Evolutionary conservation across 2,888 invertebrate species (phyloP).

Genomic region (Stenodera caucasica): DNA sequence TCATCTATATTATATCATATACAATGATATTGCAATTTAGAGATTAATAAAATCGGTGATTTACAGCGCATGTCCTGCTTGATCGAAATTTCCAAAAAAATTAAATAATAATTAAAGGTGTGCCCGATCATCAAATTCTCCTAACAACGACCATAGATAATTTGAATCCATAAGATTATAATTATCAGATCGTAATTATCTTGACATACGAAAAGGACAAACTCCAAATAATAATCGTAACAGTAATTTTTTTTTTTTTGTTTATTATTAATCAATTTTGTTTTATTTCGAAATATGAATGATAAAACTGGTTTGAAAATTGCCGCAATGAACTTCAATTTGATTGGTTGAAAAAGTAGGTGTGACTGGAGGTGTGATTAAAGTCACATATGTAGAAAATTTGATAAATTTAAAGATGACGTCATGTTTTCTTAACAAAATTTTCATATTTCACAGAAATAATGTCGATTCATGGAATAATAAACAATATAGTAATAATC

Average conservation of each 20-base stretch:
- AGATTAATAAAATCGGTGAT: no score
- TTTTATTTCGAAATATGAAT: no score
- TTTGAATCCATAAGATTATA: neutral
- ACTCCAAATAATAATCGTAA: neutral
- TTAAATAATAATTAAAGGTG: neutral
- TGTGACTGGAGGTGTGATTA: slow-evolving; percentile 7
- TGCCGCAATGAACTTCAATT: neutral
- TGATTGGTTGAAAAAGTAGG: slow-evolving; percentile 3
- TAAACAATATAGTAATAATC: neutral
- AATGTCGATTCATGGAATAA: no score
- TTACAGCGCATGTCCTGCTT: neutral
- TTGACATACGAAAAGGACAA: neutral
- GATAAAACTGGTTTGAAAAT: no score
- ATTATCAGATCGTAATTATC: neutral
- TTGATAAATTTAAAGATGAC: neutral
- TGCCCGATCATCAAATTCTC: neutral
- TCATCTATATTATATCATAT: neutral
- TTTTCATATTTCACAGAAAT: no score
- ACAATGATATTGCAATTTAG: no score
- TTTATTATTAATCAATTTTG: no score
- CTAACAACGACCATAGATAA: neutral
- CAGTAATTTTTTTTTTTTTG: neutral
- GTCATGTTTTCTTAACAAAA: neutral
- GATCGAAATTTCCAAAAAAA: neutral
- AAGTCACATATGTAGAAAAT: neutral